Evolutionary conservation across 2,113 vertebrate species (phyloP), one percentile per base, ranked within the genome.

Genomic region (Brienomyrus brachyistius): DNA sequence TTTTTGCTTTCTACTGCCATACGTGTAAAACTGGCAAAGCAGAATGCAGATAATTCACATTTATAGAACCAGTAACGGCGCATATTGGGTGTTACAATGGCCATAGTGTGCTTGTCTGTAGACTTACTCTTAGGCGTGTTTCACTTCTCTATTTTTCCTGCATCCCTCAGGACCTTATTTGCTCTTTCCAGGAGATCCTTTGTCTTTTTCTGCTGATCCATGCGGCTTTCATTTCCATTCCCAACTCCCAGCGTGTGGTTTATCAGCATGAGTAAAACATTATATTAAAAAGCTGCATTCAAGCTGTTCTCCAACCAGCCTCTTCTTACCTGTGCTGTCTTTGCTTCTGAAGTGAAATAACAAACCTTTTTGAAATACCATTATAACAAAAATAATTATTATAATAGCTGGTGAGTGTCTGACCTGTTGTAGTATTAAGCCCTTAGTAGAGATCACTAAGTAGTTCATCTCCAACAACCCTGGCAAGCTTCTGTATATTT

Each of bases 81-180:
- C 27, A 70, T 31, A 27, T 27, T 70, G 62, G 62, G 62, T 31
- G n/a, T 70, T 70, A 70, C 62, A 31, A 27, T 70, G 35, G 35
- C 35, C 31, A 15, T 80, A 40, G 15, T 80, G 74, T 43, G 17
- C 74, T 80, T 43, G 74, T 8, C 13, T 80, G 74, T 35, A 80
- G 35, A 80, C 35, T 40, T 80, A 35, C 74, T 80, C 35, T 43
- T 19, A 43, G 35, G 74, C 15, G 0, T 43, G 15, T 43, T 43
- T 80, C 35, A 35, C 74, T 80, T 40, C 74, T 80, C 43, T 80
- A 43, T 43, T 80, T 80, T 19, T 43, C 74, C 74, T 80, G 74
- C n/a, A 8, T 80, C 74, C 74, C 74, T 80, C 74, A 80, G 74
- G 74, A 43, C 74, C 74, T 80, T 80, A 80, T 80, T 80, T 80